Conservation (phyloP, 2,888 invertebrate genomes). For the Griposia aprilina region DNA sequence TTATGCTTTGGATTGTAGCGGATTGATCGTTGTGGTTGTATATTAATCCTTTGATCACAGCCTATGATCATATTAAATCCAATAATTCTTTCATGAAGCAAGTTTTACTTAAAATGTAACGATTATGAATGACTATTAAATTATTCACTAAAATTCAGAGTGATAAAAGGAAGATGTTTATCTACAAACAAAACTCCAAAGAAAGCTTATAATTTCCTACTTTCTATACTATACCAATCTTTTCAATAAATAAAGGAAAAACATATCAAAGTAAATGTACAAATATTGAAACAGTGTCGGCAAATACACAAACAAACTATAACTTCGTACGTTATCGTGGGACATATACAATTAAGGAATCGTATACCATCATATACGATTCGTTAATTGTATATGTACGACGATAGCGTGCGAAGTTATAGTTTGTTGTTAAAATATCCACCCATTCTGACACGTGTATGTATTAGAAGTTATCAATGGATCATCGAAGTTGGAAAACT, state of each 20-base stretch:
- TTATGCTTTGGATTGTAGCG: neutral
- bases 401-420: slow-evolving; percentile 18
- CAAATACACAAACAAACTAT: slow-evolving; percentile 25
- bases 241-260: slow-evolving; percentile 3
- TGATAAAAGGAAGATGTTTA: neutral
- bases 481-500: neutral
- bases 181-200: neutral
- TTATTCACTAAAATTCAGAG: neutral
- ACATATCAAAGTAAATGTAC: slow-evolving; percentile 14
- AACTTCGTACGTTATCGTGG: slow-evolving; percentile 12
- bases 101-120: neutral
- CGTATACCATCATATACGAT: neutral
- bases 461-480: slow-evolving; percentile 23
- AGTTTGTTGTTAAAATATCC: slow-evolving; percentile 9
- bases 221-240: neutral
- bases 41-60: neutral
- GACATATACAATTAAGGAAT: slow-evolving; percentile 26
- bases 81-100: neutral
- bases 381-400: slow-evolving; percentile 26
- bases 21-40: neutral
- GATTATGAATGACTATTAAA: neutral
- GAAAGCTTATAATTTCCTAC: neutral
- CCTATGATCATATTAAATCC: neutral
- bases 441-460: neutral
- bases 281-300: slow-evolving; percentile 14